phyloP scores from a whole-genome alignment of 2,797 vertebrate species.

The Pitangus sulphuratus region DNA sequence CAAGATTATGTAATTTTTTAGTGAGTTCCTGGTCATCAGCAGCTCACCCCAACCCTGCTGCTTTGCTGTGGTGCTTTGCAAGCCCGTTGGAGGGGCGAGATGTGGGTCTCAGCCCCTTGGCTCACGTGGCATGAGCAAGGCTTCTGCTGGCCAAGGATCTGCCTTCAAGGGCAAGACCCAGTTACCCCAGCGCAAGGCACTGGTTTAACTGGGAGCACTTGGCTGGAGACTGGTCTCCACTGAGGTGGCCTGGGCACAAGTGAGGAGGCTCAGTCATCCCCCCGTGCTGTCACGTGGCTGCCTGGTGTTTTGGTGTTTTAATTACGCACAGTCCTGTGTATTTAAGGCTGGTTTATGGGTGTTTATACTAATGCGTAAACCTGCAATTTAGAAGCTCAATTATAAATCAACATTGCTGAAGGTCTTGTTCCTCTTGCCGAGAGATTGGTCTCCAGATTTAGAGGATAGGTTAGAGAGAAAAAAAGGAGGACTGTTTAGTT shows the following conservation, averaged over 20 bases:
- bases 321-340: constrained; percentile 7
- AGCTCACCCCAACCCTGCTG: neutral
- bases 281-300: neutral
- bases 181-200: neutral
- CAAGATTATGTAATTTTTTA: accelerated
- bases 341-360: constrained; percentile 63
- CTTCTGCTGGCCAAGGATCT: accelerated
- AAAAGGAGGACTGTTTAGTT: neutral
- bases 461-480: neutral
- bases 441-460: constrained; percentile 63
- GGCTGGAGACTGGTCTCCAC: accelerated
- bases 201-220: neutral
- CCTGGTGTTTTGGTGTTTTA: constrained; percentile 15
- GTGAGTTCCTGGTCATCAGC: neutral
- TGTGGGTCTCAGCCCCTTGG: neutral
- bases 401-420: constrained; percentile 60
- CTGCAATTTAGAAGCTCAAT: constrained; percentile 63
- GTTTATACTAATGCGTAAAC: constrained; percentile 62
- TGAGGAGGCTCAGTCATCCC: neutral
- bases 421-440: constrained; percentile 52
- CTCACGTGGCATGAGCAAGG: accelerated
- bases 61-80: neutral
- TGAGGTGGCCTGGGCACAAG: accelerated
- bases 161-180: neutral
- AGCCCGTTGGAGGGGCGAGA: accelerated